phyloP scores from a whole-genome alignment of 2,113 vertebrate species.

The Macquaria australasica region DNA sequence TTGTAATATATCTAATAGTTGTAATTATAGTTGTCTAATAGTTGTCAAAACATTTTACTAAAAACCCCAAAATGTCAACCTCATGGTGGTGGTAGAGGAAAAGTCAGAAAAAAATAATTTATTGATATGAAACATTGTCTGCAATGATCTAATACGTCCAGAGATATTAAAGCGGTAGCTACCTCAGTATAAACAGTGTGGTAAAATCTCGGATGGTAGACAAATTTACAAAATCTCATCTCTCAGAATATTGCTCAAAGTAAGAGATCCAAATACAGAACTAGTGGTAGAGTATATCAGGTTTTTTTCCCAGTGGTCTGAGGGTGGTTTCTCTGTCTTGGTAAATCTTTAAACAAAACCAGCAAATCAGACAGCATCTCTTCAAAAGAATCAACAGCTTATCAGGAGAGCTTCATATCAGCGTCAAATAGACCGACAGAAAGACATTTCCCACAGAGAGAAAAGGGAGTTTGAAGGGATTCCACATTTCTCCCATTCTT shows the following conservation, averaged over 20 bases:
- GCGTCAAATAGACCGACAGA: constrained; percentile 35
- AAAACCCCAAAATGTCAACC: background rate
- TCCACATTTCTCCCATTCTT: constrained; percentile 40
- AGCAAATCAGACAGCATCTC: constrained; percentile 47
- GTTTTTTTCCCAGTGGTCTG: background rate
- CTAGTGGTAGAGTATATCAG: background rate
- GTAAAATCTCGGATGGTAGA: background rate
- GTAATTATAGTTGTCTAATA: too few species aligned
- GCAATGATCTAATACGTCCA: too few species aligned
- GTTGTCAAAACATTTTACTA: background rate
- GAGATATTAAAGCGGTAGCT: too few species aligned
- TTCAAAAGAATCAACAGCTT: constrained; percentile 58
- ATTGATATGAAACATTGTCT: too few species aligned
- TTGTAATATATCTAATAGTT: background rate
- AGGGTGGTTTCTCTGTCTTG: constrained; percentile 23
- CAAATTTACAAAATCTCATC: background rate
- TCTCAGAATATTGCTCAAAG: background rate
- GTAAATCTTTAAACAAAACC: constrained; percentile 35
- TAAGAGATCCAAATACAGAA: background rate
- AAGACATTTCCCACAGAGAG: constrained; percentile 38
- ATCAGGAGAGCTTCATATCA: constrained; percentile 56
- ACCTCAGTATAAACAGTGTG: too few species aligned
- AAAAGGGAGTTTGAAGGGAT: constrained; percentile 35
- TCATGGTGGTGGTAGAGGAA: background rate
- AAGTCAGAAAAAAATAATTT: background rate